Evolutionary conservation across 2,797 vertebrate species (phyloP), one percentile per base, ranked within the genome.

Genomic region (Sebastes hubbsi): DNA sequence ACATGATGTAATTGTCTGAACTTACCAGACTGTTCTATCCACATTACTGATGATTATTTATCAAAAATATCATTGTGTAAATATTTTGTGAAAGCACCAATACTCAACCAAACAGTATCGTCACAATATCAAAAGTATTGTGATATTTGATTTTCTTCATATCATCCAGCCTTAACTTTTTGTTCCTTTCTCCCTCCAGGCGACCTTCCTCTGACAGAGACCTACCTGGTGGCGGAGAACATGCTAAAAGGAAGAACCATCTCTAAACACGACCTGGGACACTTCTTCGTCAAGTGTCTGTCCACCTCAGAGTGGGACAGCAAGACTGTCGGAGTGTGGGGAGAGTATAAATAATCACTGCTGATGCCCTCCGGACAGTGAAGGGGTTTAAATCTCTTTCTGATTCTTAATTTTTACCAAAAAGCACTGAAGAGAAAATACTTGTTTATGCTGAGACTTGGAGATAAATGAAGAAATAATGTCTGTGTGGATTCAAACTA

Each of bases 241-340:
- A 94, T 89, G 86, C 84, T 95, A 0, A 94, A 88, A 30, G 96
- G 96, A 56, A 88, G 96, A 72, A 95, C 96, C 78, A 97, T 99
- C 90, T 99, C 98, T 72, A 97, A 96, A 87, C 94, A 96, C 0
- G 98, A 98, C 87, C 95, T 99, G 66, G 97, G 96, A 60, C 96
- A 98, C 87, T 97, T 97, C 93, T 97, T 99, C 67, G 95, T 98
- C 60, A 95, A 86, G 66, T 98, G 97, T 88, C 93, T 98, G 72
- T 96, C 94, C 78, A 97, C 95, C 0, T 72, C 94, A 0, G 94
- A 97, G 77, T 98, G 97, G 68, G 93, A 98, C 0, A 83, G 96
- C 16, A 97, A 97, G 86, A 93, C 85, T 0, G 95, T 97, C 27
- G 97, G 97, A 36, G 72, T 98, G 66, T 96, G 91, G 38, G 96